Evolutionary conservation across 2,888 invertebrate species (phyloP).

Genomic region (Hermodice carunculata): DNA sequence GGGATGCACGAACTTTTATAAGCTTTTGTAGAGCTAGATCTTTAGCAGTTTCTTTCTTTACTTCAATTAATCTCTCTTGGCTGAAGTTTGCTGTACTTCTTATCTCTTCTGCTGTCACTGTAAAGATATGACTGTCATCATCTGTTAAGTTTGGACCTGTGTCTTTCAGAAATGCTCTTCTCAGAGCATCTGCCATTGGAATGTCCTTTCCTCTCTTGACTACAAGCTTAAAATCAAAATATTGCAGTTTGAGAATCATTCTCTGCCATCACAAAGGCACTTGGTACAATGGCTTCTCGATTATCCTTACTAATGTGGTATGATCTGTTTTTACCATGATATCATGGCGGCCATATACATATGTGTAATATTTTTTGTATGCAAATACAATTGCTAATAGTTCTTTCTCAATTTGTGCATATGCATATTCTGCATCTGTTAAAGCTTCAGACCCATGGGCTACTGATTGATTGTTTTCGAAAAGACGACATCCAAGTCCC

Average conservation of each 20-base stretch:
- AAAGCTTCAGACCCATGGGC: slow-evolving; percentile 22
- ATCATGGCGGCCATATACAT: slow-evolving; percentile 24
- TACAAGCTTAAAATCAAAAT: slow-evolving; percentile 28
- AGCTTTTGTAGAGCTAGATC: neutral
- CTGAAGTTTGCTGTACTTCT: too few species aligned
- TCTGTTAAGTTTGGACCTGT: neutral
- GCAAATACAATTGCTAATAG: slow-evolving; percentile 25
- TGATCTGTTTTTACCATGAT: slow-evolving; percentile 32
- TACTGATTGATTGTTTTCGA: slow-evolving; percentile 14
- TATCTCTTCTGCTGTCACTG: neutral
- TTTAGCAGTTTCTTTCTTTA: too few species aligned
- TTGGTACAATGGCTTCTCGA: slow-evolving; percentile 27
- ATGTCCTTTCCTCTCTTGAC: slow-evolving; percentile 27
- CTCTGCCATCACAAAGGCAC: slow-evolving; percentile 26
- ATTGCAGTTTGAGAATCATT: slow-evolving; percentile 27
- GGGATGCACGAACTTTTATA: too few species aligned
- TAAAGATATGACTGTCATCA: neutral
- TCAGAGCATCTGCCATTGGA: slow-evolving; percentile 30
- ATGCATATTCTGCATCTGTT: slow-evolving; percentile 19
- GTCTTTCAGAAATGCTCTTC: slow-evolving; percentile 2
- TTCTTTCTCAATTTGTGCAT: slow-evolving; percentile 33
- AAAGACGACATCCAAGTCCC: slow-evolving; percentile 13
- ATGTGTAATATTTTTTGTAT: slow-evolving; percentile 18
- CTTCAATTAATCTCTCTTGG: too few species aligned
- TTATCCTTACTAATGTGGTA: slow-evolving; percentile 25